Base-by-base conservation (phyloP, 1,140 invertebrate species). In the Drosophila trapezifrons region DNA sequence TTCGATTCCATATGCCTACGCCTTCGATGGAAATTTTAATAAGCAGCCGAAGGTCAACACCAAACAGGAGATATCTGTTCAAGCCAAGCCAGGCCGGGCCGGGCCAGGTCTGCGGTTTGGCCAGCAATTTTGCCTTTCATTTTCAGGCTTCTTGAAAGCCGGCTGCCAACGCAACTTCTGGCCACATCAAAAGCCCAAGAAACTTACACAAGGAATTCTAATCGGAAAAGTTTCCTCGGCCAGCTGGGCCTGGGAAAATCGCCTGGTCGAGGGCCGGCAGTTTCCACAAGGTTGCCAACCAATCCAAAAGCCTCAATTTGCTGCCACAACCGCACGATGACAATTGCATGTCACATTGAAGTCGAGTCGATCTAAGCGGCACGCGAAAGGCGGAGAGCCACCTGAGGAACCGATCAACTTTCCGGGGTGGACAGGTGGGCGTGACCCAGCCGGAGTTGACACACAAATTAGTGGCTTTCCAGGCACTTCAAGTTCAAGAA, bases 1-100 rank as follows among this genome's bases (percentile, higher is more conserved):
- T 71, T 70, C 46, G 47, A 71, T 58, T 71, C 56, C 67, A 71
- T 63, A 57, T 54, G 54, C 65, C 79, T 79, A 78, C 85, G 86
- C 86, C 83, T 87, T 83, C 76, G 80, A 89, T 82, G 83, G 83
- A 87, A 86, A 87, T 83, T 86, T 86, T 86, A 86, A 86, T 86
- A 87, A 86, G 56, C 63, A 66, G 54, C 79, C 75, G 84, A 86
- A 86, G 83, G 83, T 86, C 83, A 87, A 82, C 83, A 52, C 51
- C 51, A 54, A 54, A 62, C 79, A 87, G 83, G 83, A 87, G 60
- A 35, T 64, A 40, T 54, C 35, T 20, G 72, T 59, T 70, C 47
- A 65, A 64, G 52, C 25, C 35, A 58, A 57, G 22, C 3, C 40
- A 22, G 13, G 5, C 25, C n/a, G 10, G 25, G 25, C 9, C 45